phyloP scores from a whole-genome alignment of 1,140 invertebrate species.

The Brachionus manjavacas region DNA sequence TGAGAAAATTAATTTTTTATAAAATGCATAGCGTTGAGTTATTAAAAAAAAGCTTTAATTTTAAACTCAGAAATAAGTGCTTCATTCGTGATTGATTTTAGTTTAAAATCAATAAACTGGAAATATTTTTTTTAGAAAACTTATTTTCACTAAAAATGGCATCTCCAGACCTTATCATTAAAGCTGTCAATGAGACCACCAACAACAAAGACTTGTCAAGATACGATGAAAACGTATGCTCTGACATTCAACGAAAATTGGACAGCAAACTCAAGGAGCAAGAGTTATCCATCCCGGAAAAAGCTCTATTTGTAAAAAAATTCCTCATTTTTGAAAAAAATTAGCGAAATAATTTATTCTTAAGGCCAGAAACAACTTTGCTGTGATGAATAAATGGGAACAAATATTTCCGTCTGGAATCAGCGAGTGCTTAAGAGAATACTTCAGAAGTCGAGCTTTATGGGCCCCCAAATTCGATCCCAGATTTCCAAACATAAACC shows the following conservation, averaged over 20 bases:
- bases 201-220: slow-evolving; percentile 29
- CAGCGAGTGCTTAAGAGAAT: slow-evolving; percentile 31
- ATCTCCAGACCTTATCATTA: slow-evolving; percentile 16
- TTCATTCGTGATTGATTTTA: neutral
- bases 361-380: slow-evolving; percentile 40
- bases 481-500: slow-evolving; percentile 42
- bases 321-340: neutral
- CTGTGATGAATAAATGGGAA: slow-evolving; percentile 36
- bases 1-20: neutral
- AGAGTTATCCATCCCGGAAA: neutral
- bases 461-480: slow-evolving; percentile 41
- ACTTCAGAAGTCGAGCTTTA: slow-evolving; percentile 22
- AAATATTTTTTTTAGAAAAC: neutral
- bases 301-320: neutral
- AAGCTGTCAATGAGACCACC: neutral
- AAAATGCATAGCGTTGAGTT: slow-evolving; percentile 36
- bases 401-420: slow-evolving; percentile 29
- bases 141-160: slow-evolving; percentile 25
- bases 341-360: neutral
- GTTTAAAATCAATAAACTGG: neutral
- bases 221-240: slow-evolving; percentile 32
- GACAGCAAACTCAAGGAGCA: slow-evolving; percentile 13
- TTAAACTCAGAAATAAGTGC: neutral
- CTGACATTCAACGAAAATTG: slow-evolving; percentile 23
- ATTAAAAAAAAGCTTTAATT: neutral